phyloP scores from a whole-genome alignment of 1,140 invertebrate genomes.

The Pantala flavescens region DNA sequence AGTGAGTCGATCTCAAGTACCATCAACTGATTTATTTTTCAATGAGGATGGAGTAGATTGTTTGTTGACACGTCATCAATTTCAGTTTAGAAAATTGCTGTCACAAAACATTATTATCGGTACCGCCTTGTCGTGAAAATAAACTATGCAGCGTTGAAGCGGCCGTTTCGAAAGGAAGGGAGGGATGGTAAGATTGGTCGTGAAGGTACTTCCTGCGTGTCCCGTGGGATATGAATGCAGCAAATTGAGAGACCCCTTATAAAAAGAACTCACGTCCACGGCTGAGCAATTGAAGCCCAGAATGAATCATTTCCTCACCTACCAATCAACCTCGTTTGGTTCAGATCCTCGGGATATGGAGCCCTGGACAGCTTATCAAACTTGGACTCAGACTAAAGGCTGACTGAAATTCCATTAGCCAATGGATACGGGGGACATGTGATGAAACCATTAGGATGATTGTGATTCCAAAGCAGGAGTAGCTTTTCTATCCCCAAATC shows the following conservation, averaged over 20 bases:
- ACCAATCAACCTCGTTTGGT: neutral
- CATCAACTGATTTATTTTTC: no score
- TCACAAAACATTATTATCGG: neutral
- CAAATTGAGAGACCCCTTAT: neutral
- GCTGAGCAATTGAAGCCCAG: neutral
- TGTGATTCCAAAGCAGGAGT: neutral
- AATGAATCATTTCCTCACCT: neutral
- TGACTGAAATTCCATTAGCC: no score
- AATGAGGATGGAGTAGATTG: neutral
- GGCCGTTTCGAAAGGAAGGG: neutral
- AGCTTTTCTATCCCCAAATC: no score
- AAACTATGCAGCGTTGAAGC: neutral
- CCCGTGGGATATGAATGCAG: neutral
- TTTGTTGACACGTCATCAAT: neutral
- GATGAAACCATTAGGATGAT: neutral
- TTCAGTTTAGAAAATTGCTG: neutral
- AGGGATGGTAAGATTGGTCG: neutral
- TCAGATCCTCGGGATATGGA: neutral
- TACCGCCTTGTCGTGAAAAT: neutral
- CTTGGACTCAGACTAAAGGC: no score
- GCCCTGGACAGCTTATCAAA: no score
- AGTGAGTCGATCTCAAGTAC: no score
- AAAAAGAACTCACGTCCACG: conserved; percentile 3
- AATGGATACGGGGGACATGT: neutral
- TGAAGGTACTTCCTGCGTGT: neutral